Evolutionary conservation across 1,140 invertebrate species (phyloP), one percentile per base, ranked within the genome.

Genomic region (Chironomus tepperi): DNA sequence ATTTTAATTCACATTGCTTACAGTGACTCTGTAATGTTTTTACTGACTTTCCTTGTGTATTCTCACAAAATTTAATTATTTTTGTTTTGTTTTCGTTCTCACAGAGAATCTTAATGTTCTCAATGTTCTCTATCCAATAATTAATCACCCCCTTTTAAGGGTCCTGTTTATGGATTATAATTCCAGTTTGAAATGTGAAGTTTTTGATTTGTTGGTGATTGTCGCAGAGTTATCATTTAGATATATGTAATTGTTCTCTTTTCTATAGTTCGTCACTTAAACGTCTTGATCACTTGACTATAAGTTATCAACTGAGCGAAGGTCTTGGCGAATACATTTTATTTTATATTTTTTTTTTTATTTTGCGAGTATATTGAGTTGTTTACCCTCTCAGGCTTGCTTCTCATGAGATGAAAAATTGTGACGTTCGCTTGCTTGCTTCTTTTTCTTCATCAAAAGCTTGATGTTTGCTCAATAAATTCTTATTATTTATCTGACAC

Each of bases 171-270:
- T 19, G 16, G 65, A 70, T 34, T 34, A 34, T 70, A 70, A 70
- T 70, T 70, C 19, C 19, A 21, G 19, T 70, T 18, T 16, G n/a
- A 15, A 70, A 70, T 57, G 9, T 57, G 65, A 8, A 70, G 65
- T 18, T n/a, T 70, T 18, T 18, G 3, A 3, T 70, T 18, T 18
- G 65, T 70, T 10, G 16, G 18, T 57, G 47, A 18, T 7, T 21
- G 65, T 57, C 65, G 18, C 16, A 70, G 65, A 19, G 65, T 70
- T 70, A 70, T 3, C 65, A 70, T 70, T 70, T 70, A 70, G 65
- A 70, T 19, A 34, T 18, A 1, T 18, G 9, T 19, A 18, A 67
- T 67, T 19, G 15, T 67, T 65, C 10, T 65, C n/a, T 18, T 21
- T 70, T 70, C 19, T 70, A 7, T 70, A 57, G 2, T 57, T 12